Evolutionary conservation across 2,113 vertebrate genomes (phyloP).

Genomic region (Mesembrinibis cayennensis): DNA sequence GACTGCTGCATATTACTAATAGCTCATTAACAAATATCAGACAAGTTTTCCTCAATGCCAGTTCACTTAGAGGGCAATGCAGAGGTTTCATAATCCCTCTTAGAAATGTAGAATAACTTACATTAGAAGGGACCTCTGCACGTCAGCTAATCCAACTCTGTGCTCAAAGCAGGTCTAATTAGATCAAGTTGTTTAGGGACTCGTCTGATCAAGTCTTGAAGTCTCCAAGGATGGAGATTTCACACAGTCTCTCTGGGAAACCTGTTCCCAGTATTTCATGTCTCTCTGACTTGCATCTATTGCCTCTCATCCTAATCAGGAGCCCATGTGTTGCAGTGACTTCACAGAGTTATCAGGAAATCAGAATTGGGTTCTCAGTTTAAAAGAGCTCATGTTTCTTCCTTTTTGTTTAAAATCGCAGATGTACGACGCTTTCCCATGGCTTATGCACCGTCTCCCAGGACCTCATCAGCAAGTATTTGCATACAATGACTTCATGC

Average conservation of each 20-base stretch:
- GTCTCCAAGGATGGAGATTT: not conserved
- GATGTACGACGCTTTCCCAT: conserved; percentile 63
- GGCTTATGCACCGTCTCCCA: conserved; percentile 43
- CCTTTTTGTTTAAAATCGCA: not conserved
- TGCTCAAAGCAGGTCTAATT: not conserved
- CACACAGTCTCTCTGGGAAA: not conserved
- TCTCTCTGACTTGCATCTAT: not conserved
- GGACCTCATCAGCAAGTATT: conserved; percentile 66
- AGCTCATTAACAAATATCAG: not conserved
- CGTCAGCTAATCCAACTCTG: not conserved
- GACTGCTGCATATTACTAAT: not conserved
- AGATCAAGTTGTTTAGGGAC: not conserved
- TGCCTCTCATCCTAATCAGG: not conserved
- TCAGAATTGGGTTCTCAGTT: not conserved
- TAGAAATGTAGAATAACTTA: not conserved
- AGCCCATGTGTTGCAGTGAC: not conserved
- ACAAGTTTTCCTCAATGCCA: not conserved
- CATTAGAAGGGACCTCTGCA: not conserved
- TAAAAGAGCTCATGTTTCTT: not conserved
- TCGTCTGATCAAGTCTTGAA: not conserved
- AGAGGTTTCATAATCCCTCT: not conserved
- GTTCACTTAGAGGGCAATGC: not conserved
- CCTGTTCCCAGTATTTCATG: not conserved
- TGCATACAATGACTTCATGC: conserved; percentile 15
- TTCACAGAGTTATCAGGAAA: not conserved